phyloP scores from a whole-genome alignment of 2,888 invertebrate genomes.

The Oscheius sp. region DNA sequence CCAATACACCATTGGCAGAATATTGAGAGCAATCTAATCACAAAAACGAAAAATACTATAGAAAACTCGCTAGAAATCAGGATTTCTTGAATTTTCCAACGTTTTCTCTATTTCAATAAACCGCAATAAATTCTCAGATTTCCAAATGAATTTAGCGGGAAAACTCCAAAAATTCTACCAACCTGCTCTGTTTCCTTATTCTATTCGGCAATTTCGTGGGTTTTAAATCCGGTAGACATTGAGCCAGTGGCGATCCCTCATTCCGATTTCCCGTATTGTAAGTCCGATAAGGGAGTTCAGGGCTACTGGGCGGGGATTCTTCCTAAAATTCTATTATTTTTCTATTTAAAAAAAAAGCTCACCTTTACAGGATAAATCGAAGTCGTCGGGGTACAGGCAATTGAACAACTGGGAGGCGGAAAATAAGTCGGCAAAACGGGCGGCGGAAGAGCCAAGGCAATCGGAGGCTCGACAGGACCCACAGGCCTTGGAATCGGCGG shows the following conservation, averaged over 20 bases:
- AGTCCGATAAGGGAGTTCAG: slow-evolving; percentile 8
- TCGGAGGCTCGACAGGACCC: slow-evolving; percentile 28
- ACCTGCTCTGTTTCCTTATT: slow-evolving; percentile 38
- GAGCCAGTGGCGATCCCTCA: slow-evolving; percentile 32
- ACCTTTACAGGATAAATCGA: slow-evolving; percentile 34
- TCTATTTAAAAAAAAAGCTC: neutral
- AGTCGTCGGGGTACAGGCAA: slow-evolving; percentile 35
- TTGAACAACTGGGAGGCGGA: slow-evolving; percentile 24
- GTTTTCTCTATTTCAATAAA: too few species aligned
- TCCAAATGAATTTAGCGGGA: too few species aligned
- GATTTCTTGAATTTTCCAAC: too few species aligned
- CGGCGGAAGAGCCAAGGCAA: slow-evolving; percentile 32
- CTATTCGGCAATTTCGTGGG: slow-evolving; percentile 9
- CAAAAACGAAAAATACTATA: too few species aligned
- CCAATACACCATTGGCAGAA: too few species aligned
- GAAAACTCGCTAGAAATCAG: too few species aligned
- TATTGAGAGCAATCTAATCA: too few species aligned
- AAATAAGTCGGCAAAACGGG: slow-evolving; percentile 25
- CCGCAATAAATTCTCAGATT: too few species aligned
- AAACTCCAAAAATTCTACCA: too few species aligned
- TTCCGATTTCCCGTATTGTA: neutral
- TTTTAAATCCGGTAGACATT: slow-evolving; percentile 32
- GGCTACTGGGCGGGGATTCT: slow-evolving; percentile 38
- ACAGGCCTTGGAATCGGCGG: neutral
- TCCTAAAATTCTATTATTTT: slow-evolving; percentile 24